These are phyloP conservation scores for Lasioglossum baleicum DNA, from an alignment of 1,140 invertebrate species.

Conservation along the genomic window DNA sequence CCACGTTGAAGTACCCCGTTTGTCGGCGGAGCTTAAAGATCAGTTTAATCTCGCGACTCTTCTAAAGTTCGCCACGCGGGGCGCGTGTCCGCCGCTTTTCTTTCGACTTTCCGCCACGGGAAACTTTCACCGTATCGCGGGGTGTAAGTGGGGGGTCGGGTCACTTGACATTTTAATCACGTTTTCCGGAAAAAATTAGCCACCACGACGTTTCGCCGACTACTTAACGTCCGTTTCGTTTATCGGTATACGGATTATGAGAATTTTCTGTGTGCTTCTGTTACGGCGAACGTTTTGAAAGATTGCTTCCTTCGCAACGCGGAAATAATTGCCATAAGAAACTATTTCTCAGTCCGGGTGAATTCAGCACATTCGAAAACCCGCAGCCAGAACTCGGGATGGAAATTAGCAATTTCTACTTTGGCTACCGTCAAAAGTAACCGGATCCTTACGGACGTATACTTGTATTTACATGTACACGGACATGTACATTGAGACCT, in stretches of 20 bases:
- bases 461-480: too few species aligned
- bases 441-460: too few species aligned
- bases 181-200: neutral
- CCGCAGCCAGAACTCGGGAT: too few species aligned
- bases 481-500: too few species aligned
- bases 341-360: neutral
- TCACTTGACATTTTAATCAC: neutral
- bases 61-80: constrained; percentile 29
- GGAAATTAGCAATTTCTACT: too few species aligned
- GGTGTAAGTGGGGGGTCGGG: too few species aligned
- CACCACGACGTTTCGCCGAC: neutral
- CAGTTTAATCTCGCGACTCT: constrained; percentile 45
- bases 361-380: neutral
- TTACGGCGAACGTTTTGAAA: neutral
- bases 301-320: neutral
- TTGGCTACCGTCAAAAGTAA: too few species aligned
- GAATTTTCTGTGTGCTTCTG: neutral
- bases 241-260: neutral
- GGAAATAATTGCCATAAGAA: neutral
- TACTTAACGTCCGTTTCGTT: neutral
- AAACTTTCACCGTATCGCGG: neutral
- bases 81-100: constrained; percentile 18
- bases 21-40: constrained; percentile 43
- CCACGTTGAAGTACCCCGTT: constrained; percentile 37
- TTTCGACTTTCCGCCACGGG: neutral